Conservation (phyloP, 1,140 invertebrate species). For the Drosophila ogumai region DNA sequence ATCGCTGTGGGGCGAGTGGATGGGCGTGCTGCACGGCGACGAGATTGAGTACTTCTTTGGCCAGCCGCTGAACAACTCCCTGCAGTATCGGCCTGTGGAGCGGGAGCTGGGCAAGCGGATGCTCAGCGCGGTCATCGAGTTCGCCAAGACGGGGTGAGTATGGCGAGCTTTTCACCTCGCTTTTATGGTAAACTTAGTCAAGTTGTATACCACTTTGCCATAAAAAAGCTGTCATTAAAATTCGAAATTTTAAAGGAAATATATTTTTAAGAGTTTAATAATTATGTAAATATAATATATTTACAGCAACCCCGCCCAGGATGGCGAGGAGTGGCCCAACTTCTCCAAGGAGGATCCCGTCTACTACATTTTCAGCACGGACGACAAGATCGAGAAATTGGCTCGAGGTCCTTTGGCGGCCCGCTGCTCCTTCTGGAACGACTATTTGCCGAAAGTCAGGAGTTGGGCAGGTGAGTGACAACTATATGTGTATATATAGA, state of each 20-base stretch:
- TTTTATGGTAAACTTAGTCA: slow-evolving; percentile 33
- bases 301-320: slow-evolving; percentile 92
- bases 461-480: slow-evolving; percentile 88
- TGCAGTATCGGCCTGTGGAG: slow-evolving; percentile 93
- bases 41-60: slow-evolving; percentile 99
- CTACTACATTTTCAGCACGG: slow-evolving; percentile 95
- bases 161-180: slow-evolving; percentile 21
- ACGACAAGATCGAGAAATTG: slow-evolving; percentile 85
- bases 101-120: slow-evolving; percentile 93
- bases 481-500: not conserved
- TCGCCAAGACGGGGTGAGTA: slow-evolving; percentile 94
- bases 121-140: slow-evolving; percentile 94
- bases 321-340: slow-evolving; percentile 94
- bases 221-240: slow-evolving; percentile 18
- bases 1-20: slow-evolving; percentile 97
- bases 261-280: not conserved
- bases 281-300: no score
- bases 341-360: slow-evolving; percentile 93
- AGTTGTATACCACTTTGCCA: slow-evolving; percentile 3
- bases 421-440: slow-evolving; percentile 97
- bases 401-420: slow-evolving; percentile 93
- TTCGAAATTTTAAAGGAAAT: not conserved
- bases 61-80: slow-evolving; percentile 93
- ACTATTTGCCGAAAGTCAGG: slow-evolving; percentile 94
- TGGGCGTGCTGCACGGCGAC: slow-evolving; percentile 98